Percentiles rank a stretch among this genome's conserved stretches.
These are phyloP conservation scores for Cephalopholis sonnerati DNA, from an alignment of 2,113 vertebrate genomes.

Conservation along the genomic window DNA sequence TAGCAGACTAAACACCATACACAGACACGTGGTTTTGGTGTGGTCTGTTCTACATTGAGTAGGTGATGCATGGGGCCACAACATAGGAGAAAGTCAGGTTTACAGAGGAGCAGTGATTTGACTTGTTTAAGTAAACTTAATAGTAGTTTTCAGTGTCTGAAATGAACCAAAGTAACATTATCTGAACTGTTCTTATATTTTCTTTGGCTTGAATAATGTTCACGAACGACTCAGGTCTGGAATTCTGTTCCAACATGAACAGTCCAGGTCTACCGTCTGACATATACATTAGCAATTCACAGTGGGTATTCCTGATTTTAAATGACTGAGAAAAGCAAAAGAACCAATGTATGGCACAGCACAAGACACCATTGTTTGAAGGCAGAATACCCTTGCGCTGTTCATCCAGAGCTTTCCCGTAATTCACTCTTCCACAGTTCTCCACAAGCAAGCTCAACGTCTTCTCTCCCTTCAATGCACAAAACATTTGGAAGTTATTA, in stretches of 20 bases:
- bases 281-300: background rate
- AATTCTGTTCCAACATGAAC: background rate
- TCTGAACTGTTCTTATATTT: background rate
- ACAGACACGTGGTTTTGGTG: background rate
- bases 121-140: background rate
- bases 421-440: slow-evolving; percentile 94
- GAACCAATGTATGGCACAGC: background rate
- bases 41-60: too few relatives aligned
- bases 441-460: slow-evolving; percentile 90
- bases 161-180: background rate
- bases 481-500: slow-evolving; percentile 1
- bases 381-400: slow-evolving; percentile 90
- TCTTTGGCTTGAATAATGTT: background rate
- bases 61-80: background rate
- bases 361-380: background rate
- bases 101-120: background rate
- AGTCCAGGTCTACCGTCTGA: background rate
- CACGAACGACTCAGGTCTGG: background rate
- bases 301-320: background rate
- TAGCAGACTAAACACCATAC: too few relatives aligned
- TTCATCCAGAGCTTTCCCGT: slow-evolving; percentile 87
- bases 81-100: background rate
- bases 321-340: background rate
- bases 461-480: slow-evolving; percentile 83
- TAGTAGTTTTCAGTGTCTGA: background rate